Conservation (phyloP, 2,888 invertebrate species). For the Lutraria lutraria region DNA sequence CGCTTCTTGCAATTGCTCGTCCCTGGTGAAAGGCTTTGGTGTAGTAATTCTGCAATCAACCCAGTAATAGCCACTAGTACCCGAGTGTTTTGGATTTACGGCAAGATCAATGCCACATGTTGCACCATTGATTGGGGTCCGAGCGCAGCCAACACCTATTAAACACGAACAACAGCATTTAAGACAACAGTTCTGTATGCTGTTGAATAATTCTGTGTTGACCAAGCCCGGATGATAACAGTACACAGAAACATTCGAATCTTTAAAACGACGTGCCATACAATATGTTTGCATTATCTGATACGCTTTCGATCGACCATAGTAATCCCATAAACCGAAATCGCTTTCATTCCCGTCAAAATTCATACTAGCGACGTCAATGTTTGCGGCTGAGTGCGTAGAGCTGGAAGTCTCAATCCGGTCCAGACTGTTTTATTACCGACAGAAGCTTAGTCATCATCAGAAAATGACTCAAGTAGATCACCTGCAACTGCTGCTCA, state of each 20-base stretch:
- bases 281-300: constrained; percentile 72
- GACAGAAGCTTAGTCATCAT: constrained; percentile 71
- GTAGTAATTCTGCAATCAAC: constrained; percentile 37
- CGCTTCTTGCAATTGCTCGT: constrained; percentile 64
- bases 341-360: constrained; percentile 56
- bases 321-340: constrained; percentile 63
- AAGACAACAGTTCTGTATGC: background rate
- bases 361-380: constrained; percentile 69
- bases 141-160: background rate
- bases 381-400: constrained; percentile 53
- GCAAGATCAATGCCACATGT: constrained; percentile 46
- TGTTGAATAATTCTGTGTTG: constrained; percentile 57
- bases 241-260: constrained; percentile 65
- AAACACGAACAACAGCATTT: background rate
- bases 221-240: constrained; percentile 74
- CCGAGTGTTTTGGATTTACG: constrained; percentile 52
- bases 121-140: constrained; percentile 44
- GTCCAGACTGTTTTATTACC: constrained; percentile 70
- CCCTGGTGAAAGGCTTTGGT: constrained; percentile 46
- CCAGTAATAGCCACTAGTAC: constrained; percentile 53
- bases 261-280: constrained; percentile 63
- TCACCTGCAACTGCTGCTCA: constrained; percentile 73
- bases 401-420: constrained; percentile 75
- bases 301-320: constrained; percentile 74
- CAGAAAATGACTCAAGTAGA: constrained; percentile 76